Evolutionary conservation across 2,113 vertebrate genomes (phyloP).

Genomic region (Ondatra zibethicus): DNA sequence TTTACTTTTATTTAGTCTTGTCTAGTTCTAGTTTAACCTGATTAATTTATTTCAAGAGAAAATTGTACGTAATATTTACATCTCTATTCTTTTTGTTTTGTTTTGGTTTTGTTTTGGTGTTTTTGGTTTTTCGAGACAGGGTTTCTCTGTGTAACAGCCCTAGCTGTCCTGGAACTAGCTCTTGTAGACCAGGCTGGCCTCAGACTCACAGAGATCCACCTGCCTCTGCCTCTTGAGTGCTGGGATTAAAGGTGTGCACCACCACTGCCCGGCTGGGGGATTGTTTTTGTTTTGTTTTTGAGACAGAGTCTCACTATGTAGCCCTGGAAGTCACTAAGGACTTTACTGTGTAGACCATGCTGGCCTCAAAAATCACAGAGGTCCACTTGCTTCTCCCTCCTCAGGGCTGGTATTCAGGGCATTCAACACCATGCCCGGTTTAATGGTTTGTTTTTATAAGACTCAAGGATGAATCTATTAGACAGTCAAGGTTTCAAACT

Average conservation of each 20-base stretch:
- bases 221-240: neutral
- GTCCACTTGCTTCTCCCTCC: neutral
- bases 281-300: neutral
- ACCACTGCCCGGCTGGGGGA: neutral
- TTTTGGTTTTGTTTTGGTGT: neutral
- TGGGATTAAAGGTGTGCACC: neutral
- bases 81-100: neutral
- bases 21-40: conserved; percentile 9
- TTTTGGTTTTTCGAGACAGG: neutral
- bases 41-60: conserved; percentile 29
- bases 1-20: conserved; percentile 46
- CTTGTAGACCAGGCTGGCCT: neutral
- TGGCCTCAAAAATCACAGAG: neutral
- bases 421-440: neutral
- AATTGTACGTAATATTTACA: neutral
- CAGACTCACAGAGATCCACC: neutral
- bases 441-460: neutral
- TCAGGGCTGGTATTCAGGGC: neutral
- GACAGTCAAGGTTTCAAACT: neutral
- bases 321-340: neutral
- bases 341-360: neutral
- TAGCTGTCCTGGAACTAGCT: neutral
- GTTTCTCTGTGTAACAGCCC: neutral
- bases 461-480: neutral
- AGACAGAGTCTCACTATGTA: neutral